A percentile compares a stretch with the other conserved stretches of the same genome.
Conservation (phyloP, 2,888 invertebrate species). For the Cryptocephalus moraei region DNA sequence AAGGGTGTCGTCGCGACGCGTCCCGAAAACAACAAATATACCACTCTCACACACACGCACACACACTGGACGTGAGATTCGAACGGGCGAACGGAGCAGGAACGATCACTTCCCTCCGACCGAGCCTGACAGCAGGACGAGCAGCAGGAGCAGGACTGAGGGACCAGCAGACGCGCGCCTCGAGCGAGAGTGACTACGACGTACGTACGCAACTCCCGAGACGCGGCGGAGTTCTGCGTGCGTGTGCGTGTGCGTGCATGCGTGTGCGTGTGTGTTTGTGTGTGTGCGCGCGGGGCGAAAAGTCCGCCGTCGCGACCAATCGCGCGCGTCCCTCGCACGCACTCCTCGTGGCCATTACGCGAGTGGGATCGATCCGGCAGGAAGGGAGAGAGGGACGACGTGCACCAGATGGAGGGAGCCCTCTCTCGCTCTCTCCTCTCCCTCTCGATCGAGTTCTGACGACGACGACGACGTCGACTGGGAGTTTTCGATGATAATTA, state of each 20-base stretch:
- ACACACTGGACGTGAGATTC: neutral
- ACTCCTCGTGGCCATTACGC: constrained; percentile 37
- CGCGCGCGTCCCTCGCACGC: constrained; percentile 35
- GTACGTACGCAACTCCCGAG: constrained; percentile 16
- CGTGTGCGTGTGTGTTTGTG: constrained; percentile 11
- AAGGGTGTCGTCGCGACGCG: constrained; percentile 1
- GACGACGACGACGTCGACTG: neutral
- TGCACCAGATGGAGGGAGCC: neutral
- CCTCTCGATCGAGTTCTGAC: too few species aligned
- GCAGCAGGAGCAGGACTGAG: neutral
- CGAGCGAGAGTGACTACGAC: constrained; percentile 6
- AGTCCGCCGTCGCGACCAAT: constrained; percentile 33
- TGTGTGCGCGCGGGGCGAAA: constrained; percentile 7
- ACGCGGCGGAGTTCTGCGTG: constrained; percentile 29
- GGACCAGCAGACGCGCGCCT: constrained; percentile 8
- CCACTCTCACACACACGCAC: too few species aligned
- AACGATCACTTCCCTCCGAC: neutral
- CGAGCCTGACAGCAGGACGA: constrained; percentile 2
- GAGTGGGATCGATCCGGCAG: constrained; percentile 29
- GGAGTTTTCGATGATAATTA: neutral
- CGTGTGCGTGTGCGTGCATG: constrained; percentile 23
- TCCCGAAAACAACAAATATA: neutral
- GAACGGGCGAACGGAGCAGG: neutral
- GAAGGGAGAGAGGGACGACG: neutral
- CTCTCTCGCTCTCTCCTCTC: too few species aligned